Conservation (phyloP, 2,888 invertebrate species). For the Sarcophaga caerulescens region DNA sequence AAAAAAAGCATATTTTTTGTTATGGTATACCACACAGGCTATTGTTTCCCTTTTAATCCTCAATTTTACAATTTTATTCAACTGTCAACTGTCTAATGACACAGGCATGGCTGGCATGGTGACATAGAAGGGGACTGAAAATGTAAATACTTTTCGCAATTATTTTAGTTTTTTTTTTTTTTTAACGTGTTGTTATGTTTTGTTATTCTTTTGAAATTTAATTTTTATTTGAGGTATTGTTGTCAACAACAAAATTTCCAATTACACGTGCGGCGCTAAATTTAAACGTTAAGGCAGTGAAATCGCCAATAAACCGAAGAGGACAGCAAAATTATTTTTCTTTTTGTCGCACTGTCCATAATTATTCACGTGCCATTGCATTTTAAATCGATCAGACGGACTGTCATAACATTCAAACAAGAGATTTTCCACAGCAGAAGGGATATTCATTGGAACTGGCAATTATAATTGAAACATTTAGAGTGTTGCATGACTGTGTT, state of each 20-base stretch:
- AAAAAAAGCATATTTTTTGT: not conserved
- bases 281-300: not conserved
- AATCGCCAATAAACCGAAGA: constrained; percentile 7
- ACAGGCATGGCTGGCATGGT: too few relatives aligned
- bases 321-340: not conserved
- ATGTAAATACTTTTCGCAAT: not conserved
- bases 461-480: not conserved
- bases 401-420: not conserved
- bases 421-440: not conserved
- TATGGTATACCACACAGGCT: not conserved
- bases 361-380: constrained; percentile 50
- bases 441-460: not conserved
- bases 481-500: not conserved
- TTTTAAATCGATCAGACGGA: constrained; percentile 27
- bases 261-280: constrained; percentile 36
- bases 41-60: not conserved
- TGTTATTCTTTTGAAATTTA: not conserved
- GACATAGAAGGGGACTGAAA: too few relatives aligned
- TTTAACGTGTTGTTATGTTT: not conserved
- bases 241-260: not conserved
- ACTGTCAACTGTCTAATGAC: too few relatives aligned
- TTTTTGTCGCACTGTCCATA: constrained; percentile 3
- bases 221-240: not conserved
- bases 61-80: too few relatives aligned
- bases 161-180: not conserved